Evolutionary conservation across 2,113 vertebrate species (phyloP).

Genomic region (Heterotilapia buettikoferi): DNA sequence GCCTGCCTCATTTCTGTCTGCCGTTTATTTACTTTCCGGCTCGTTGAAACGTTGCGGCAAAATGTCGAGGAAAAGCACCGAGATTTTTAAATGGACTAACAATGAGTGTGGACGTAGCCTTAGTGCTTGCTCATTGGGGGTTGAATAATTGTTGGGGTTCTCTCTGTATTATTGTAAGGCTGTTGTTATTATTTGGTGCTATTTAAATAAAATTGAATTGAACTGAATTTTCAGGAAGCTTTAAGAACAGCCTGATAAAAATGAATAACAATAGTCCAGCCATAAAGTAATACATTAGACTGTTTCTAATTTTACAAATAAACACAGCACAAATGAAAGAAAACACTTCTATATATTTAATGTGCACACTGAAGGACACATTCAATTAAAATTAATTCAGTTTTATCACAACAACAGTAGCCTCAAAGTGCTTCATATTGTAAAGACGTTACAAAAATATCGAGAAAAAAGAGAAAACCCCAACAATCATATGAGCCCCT

Average conservation of each 20-base stretch:
- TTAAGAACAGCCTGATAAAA: neutral
- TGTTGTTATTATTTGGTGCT: neutral
- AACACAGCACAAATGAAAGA: neutral
- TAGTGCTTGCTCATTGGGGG: neutral
- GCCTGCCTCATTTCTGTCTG: neutral
- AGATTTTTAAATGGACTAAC: neutral
- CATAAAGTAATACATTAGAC: neutral
- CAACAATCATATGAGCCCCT: too few relatives aligned
- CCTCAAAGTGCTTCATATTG: neutral
- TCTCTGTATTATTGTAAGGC: neutral
- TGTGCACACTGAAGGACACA: neutral
- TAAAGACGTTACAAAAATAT: neutral
- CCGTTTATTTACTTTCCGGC: rapidly evolving
- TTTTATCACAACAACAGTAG: neutral
- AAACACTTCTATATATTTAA: neutral
- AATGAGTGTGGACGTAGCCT: neutral
- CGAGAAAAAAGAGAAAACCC: neutral
- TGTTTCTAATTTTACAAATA: neutral
- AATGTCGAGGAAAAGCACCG: neutral
- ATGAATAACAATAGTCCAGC: neutral
- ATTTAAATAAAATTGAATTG: neutral
- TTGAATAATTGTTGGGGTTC: neutral
- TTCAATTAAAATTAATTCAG: neutral
- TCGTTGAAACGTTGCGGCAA: neutral
- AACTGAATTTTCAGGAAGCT: neutral